Conservation (phyloP, 2,888 invertebrate genomes). For the Helleia helle region DNA sequence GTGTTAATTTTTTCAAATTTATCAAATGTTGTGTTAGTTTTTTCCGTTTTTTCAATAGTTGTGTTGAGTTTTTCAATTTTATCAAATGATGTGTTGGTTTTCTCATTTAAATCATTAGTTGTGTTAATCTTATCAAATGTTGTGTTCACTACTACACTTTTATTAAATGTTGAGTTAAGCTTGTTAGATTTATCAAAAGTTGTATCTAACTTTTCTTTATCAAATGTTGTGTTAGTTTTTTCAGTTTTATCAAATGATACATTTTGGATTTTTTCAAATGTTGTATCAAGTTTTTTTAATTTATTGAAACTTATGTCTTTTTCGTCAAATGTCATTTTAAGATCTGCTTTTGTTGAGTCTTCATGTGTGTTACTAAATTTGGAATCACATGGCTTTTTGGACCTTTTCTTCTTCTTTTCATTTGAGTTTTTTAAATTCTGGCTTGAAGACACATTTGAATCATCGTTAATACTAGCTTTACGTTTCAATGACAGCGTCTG, state of each 20-base stretch:
- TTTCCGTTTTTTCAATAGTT: background rate
- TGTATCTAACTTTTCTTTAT: conserved; percentile 19
- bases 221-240: conserved; percentile 28
- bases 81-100: conserved; percentile 8
- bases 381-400: background rate
- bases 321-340: conserved; percentile 21
- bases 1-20: background rate
- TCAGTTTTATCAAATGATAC: too few relatives aligned
- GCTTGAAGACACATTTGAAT: background rate
- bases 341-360: conserved; percentile 7
- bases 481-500: too few relatives aligned
- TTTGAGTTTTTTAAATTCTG: background rate
- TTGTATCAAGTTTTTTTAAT: background rate
- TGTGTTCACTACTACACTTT: conserved; percentile 12
- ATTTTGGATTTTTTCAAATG: background rate
- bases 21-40: conserved; percentile 2
- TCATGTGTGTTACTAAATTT: background rate
- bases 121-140: too few relatives aligned
- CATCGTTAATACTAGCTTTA: too few relatives aligned
- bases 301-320: conserved; percentile 21
- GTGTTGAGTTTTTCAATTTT: background rate
- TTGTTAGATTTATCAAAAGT: background rate
- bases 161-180: conserved; percentile 18
- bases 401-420: background rate
- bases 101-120: too few relatives aligned